Base-by-base conservation (phyloP, 2,888 invertebrate genomes). In the Sphaerolaimus hirsutus region DNA sequence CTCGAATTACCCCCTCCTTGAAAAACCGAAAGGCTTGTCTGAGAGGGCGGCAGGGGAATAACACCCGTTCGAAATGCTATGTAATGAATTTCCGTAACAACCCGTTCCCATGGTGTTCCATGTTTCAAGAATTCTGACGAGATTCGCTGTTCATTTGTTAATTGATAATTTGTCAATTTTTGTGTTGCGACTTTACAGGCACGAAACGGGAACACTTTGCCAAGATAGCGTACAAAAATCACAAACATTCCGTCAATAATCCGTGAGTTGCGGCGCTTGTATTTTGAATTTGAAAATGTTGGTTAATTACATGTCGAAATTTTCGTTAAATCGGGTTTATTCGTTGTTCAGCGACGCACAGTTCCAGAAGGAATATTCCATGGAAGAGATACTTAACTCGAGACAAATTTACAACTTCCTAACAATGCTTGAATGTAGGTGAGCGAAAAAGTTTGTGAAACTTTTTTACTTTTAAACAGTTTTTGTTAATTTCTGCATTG, bases 201-300 rank as follows among this genome's bases (percentile, higher is more conserved):
- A 83, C 87, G 0, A 84, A 76, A 51, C 76, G 80, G 19, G 76
- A 82, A 52, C n/a, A n/a, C n/a, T n/a, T n/a, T 60, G 93, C 84
- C 1, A 97, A 93, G 69, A 87, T 97, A 59, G 97, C 93, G 0
- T 79, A 79, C 62, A 97, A 97, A 66, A 97, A 97, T 67, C 93
- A 97, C 64, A 77, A 82, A 55, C 91, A 97, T 67, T 93, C 91
- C 4, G 75, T 76, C 0, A 86, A 91, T 63, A 97, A 97, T 69
- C 91, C 91, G 66, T 79, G 68, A 72, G 75, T 69, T n/a, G 32
- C 32, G 32, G 10, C 32, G 10, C 17, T 12, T 32, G 17, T 32
- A 12, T 32, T 32, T 32, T 12, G 10, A 12, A 12, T 17, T 35
- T 43, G 3, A 14, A 40, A 23, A 35, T 5, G n/a, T 46, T 22